Evolutionary conservation across 1,140 invertebrate species (phyloP), one percentile per base, ranked within the genome.

Genomic region (Temnothorax nylanderi): DNA sequence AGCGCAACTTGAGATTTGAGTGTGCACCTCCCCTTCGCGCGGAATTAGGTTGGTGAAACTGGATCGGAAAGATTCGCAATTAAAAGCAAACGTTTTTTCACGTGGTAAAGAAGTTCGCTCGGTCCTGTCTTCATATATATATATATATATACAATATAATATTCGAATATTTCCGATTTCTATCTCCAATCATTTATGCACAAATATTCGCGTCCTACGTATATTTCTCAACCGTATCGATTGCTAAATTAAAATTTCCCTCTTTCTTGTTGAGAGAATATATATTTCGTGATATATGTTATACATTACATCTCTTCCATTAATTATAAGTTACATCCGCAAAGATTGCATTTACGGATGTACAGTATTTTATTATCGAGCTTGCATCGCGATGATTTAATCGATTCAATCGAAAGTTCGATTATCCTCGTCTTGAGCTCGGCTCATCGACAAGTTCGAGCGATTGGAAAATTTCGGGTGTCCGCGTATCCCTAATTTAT

Each of bases 41-140:
- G 21, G 26, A 84, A 84, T 44, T 84, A 26, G 51, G 80, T 74
- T 82, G 78, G 72, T 58, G 56, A 60, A 74, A 74, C 26, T 82
- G 54, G 26, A 74, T 84, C 69, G 41, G n/a, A 75, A 60, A 60
- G 67, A 75, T 49, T 84, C 41, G 41, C 69, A 60, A 75, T 62
- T 84, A 60, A 84, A 69, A 0, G n/a, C 16, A 7, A 32, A 54
- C 8, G 18, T 58, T 60, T 37, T 49, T 69, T 49, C 21, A 26
- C 16, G 34, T 0, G 8, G 21, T 54, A 69, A 47, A 54, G 3
- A 65, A 65, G 2, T 78, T 34, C 3, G 34, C 3, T 62, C 11
- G 13, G 4, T 76, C 44, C n/a, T 54, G 5, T 2, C 11, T 51
- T 26, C 10, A 34, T 72, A 34, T 1, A 49, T 26, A 34, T 72